Percentiles rank a stretch among this genome's conserved stretches.
These are phyloP conservation scores for Mustela lutreola DNA, from an alignment of 2,113 vertebrate genomes.

Conservation along the genomic window DNA sequence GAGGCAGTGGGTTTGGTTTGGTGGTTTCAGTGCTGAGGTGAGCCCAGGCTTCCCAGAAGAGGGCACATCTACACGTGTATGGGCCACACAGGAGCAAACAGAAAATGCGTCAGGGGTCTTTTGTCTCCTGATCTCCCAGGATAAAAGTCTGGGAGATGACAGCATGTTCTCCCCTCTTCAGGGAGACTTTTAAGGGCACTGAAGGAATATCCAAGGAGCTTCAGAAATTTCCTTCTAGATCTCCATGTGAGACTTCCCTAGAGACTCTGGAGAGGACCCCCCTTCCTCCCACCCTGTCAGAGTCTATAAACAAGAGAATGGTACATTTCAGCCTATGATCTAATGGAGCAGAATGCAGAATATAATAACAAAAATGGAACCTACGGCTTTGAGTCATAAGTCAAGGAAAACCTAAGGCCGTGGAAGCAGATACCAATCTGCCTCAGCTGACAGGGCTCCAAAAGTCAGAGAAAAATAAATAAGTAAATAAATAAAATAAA, in stretches of 20 bases:
- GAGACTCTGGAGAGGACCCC: fast-evolving
- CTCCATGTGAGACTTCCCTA: not conserved
- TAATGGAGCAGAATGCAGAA: not conserved
- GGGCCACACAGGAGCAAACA: fast-evolving
- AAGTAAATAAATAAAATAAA: not conserved
- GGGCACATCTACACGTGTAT: too few species aligned
- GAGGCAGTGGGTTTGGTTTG: not conserved
- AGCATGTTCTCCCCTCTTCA: not conserved
- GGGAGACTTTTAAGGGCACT: not conserved
- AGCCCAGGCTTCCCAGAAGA: not conserved
- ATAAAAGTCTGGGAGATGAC: not conserved
- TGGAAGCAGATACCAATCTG: not conserved
- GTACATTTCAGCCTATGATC: not conserved
- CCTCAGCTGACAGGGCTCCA: not conserved
- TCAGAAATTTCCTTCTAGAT: not conserved
- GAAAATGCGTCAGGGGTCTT: not conserved
- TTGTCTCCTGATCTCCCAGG: not conserved
- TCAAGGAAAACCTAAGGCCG: not conserved
- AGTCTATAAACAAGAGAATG: not conserved
- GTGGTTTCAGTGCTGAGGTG: not conserved
- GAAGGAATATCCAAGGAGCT: not conserved
- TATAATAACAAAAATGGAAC: too few species aligned
- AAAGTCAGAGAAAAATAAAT: not conserved
- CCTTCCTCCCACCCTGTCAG: not conserved
- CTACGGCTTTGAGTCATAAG: not conserved